Evolutionary conservation across 2,113 vertebrate species (phyloP), one percentile per base, ranked within the genome.

Genomic region (Anarhynchus alexandrinus): DNA sequence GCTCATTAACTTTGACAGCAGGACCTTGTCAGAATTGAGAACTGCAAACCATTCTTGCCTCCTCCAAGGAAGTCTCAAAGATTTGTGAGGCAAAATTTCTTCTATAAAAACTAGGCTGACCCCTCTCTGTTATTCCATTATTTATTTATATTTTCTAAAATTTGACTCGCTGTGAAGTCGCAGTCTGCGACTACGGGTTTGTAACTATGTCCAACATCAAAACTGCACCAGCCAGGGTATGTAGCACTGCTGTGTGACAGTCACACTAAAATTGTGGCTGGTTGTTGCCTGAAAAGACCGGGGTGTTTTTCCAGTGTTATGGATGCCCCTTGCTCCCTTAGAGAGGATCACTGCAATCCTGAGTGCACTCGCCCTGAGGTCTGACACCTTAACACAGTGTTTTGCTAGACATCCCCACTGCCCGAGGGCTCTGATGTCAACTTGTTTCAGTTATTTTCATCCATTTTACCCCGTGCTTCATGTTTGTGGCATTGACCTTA

Each of bases 361-460:
- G 7, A 15, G 40, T 3, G 1, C 6, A 5, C 23, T 61, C 0
- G 0, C 23, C n/a, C 21, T 43, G n/a, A 40, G 40, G 29, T 71
- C 59, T 84, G 30, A 62, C 12, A 52, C 3, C 11, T 52, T 65
- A 80, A 71, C 49, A 32, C 32, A 22, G 34, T 69, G n/a, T 65
- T 92, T 89, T 67, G 10, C 17, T 49, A 20, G n/a, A 27, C 23
- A 26, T 57, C 21, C 45, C 42, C 52, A 25, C 40, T 61, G 30
- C n/a, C 30, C 1, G 1, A 59, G 43, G 43, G 10, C 38, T 91
- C 69, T 49, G 21, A 34, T 23, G 23, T 55, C 20, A 76, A 30
- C 19, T 26, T 58, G 26, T 49, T 62, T 73, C 54, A 52, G 27
- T 42, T 88, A 23, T 38, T 66, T 81, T 69, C 3, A 3, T 62